Evolutionary conservation across 2,113 vertebrate genomes (phyloP).

Genomic region (Ophthalmolycus amberensis): DNA sequence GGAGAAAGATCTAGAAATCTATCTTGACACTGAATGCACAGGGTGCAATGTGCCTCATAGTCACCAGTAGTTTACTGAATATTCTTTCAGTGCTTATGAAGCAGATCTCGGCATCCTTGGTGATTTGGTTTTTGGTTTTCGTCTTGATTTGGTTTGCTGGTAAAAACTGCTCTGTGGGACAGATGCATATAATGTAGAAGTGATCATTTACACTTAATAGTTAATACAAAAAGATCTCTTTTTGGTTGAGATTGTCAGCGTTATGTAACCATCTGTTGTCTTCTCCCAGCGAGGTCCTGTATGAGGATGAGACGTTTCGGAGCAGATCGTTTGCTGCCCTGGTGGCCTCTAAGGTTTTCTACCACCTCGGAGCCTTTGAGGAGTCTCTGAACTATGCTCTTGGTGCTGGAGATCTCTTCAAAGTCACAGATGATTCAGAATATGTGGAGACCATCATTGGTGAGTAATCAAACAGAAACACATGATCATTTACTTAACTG

Average conservation of each 20-base stretch:
- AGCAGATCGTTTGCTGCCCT: slow-evolving; percentile 96
- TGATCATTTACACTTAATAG: background rate
- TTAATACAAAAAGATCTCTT: background rate
- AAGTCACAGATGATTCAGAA: slow-evolving; percentile 97
- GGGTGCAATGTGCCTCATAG: background rate
- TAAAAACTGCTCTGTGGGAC: background rate
- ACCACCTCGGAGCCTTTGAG: slow-evolving; percentile 98
- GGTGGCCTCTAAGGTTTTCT: slow-evolving; percentile 99
- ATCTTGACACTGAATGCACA: background rate
- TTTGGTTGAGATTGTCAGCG: slow-evolving; percentile 2
- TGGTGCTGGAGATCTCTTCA: slow-evolving; percentile 98
- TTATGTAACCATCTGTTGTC: slow-evolving; percentile 24
- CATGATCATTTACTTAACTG: background rate
- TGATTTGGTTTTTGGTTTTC: background rate
- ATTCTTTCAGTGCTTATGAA: background rate
- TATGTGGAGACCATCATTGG: slow-evolving; percentile 99
- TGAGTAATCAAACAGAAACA: slow-evolving; percentile 71
- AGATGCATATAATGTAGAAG: background rate
- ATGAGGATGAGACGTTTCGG: slow-evolving; percentile 97
- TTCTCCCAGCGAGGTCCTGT: slow-evolving; percentile 92
- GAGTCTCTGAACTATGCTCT: slow-evolving; percentile 98
- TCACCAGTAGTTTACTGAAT: background rate
- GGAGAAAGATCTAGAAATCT: background rate
- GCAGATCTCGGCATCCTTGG: background rate
- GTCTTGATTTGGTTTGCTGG: background rate